Evolutionary conservation across 2,888 invertebrate genomes (phyloP).

Genomic region (Leptopterna dolabrata): DNA sequence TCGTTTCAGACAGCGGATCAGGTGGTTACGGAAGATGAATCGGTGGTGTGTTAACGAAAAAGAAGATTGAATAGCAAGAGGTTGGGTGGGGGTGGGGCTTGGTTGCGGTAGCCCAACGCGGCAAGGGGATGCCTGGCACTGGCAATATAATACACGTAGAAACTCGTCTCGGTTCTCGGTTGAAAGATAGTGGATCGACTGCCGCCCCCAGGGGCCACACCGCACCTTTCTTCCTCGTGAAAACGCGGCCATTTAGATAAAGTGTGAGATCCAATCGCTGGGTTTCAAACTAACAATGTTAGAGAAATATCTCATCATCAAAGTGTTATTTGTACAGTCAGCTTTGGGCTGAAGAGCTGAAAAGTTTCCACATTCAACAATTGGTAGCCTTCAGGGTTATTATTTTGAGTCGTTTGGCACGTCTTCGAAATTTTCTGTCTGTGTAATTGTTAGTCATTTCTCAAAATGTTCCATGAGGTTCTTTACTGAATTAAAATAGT

Average conservation of each 20-base stretch:
- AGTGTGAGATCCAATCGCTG: neutral
- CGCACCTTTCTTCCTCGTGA: neutral
- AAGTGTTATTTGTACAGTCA: no score
- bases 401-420: no score
- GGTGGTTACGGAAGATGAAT: neutral
- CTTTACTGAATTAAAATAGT: no score
- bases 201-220: neutral
- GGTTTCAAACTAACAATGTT: no score
- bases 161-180: neutral
- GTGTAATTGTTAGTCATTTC: no score
- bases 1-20: neutral
- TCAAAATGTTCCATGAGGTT: no score
- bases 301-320: no score
- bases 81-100: neutral
- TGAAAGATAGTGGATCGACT: slow-evolving; percentile 18
- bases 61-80: slow-evolving; percentile 31
- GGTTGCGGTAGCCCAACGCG: neutral
- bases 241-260: slow-evolving; percentile 1
- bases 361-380: no score
- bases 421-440: no score
- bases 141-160: neutral
- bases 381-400: no score
- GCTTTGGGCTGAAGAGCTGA: no score
- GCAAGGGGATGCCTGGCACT: slow-evolving; percentile 35
- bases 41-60: neutral